Evolutionary conservation across 2,113 vertebrate species (phyloP).

Genomic region (Heterocephalus glaber): DNA sequence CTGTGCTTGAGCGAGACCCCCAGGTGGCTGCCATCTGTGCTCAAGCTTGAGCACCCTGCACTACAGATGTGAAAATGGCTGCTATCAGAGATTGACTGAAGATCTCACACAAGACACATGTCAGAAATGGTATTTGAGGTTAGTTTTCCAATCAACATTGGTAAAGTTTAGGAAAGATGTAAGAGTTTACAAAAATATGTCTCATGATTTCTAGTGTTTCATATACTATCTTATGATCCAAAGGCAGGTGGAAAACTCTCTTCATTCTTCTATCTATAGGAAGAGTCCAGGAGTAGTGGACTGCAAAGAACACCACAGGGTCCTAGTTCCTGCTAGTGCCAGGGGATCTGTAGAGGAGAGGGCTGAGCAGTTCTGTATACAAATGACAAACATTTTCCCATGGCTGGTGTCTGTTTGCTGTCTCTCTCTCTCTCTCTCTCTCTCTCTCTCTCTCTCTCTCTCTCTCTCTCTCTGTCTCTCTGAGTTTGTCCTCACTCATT

Average conservation of each 20-base stretch:
- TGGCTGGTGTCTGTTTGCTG: fast-evolving
- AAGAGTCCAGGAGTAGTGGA: neutral
- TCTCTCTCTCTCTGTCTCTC: too few species aligned
- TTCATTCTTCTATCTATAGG: neutral
- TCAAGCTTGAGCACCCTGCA: neutral
- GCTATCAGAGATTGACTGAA: neutral
- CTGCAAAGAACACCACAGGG: neutral
- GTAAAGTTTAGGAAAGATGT: neutral
- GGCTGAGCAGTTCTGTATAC: fast-evolving
- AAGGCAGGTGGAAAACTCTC: neutral
- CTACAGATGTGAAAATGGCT: neutral
- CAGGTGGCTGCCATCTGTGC: too few species aligned
- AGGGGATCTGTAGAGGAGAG: neutral
- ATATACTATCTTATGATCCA: neutral
- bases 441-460: too few species aligned
- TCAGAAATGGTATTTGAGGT: neutral
- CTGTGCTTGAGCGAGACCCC: too few species aligned
- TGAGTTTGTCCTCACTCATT: neutral
- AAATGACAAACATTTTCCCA: neutral
- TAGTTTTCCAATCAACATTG: neutral
- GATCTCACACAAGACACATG: neutral
- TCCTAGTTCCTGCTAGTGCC: neutral
- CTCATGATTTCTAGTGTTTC: neutral
- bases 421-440: neutral
- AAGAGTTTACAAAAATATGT: neutral